Percentiles rank a stretch among this genome's conserved stretches.
phyloP scores from a whole-genome alignment of 2,797 vertebrate species.

The Sphenopsis melanotis region DNA sequence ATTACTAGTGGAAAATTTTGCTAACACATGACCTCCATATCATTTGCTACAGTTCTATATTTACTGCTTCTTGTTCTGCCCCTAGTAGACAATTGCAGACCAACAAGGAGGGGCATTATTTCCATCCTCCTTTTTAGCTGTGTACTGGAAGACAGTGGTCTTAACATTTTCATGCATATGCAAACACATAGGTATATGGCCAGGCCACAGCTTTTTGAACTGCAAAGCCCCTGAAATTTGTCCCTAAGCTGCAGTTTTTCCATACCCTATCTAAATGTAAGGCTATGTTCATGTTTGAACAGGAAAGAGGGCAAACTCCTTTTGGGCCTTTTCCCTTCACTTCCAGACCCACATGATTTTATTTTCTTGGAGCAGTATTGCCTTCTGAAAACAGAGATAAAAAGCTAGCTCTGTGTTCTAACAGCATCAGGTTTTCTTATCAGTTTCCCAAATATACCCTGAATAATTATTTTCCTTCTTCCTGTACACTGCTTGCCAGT shows the following conservation, averaged over 20 bases:
- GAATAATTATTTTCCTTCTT: constrained; percentile 21
- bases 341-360: not conserved
- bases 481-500: not conserved
- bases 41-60: not conserved
- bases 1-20: not conserved
- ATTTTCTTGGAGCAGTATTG: not conserved
- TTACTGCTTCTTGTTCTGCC: not conserved
- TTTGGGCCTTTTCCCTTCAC: not conserved
- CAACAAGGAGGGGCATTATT: not conserved
- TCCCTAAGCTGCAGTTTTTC: not conserved
- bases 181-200: not conserved
- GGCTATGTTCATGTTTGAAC: not conserved
- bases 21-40: not conserved
- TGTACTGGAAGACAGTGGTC: not conserved
- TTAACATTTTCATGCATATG: not conserved
- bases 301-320: not conserved
- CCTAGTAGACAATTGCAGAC: not conserved
- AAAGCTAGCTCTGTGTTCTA: not conserved
- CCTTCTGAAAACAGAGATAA: not conserved
- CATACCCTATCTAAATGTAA: not conserved
- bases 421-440: not conserved
- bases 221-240: not conserved
- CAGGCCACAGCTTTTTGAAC: not conserved
- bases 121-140: not conserved
- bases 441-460: constrained; percentile 14